Evolutionary conservation across 2,888 invertebrate species (phyloP).

Genomic region (Chaetoderma sp.): DNA sequence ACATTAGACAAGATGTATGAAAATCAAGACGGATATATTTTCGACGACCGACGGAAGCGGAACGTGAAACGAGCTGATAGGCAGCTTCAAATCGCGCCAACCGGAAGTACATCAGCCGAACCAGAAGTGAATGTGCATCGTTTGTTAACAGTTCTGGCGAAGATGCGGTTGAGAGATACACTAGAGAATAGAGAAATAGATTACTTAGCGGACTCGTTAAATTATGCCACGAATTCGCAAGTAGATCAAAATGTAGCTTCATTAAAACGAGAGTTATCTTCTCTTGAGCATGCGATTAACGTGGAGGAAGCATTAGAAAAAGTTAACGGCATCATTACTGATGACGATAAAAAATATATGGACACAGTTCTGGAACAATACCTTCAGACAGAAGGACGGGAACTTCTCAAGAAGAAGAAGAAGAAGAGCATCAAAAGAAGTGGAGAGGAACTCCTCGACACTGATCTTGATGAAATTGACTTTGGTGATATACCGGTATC

Average conservation of each 20-base stretch:
- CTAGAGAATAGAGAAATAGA: slow-evolving; percentile 5
- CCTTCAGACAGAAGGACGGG: too few species aligned
- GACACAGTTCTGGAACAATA: not conserved
- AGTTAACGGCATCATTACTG: not conserved
- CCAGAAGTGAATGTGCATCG: not conserved
- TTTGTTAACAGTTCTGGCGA: not conserved
- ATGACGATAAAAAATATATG: not conserved
- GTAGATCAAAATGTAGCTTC: not conserved
- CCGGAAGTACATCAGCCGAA: not conserved
- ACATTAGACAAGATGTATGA: too few species aligned
- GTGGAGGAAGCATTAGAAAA: slow-evolving; percentile 1
- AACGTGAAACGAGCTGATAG: not conserved
- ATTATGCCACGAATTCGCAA: not conserved
- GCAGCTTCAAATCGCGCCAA: not conserved
- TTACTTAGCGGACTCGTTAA: slow-evolving; percentile 1
- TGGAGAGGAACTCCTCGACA: too few species aligned
- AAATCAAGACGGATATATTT: too few species aligned
- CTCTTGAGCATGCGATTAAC: slow-evolving; percentile 1
- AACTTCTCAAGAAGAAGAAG: too few species aligned
- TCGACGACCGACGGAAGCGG: not conserved
- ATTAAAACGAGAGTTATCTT: not conserved
- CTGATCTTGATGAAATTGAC: too few species aligned
- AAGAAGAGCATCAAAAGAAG: too few species aligned
- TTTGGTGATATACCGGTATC: too few species aligned
- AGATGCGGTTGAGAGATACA: not conserved